phyloP scores from a whole-genome alignment of 2,113 vertebrate genomes.

The Silurus meridionalis region DNA sequence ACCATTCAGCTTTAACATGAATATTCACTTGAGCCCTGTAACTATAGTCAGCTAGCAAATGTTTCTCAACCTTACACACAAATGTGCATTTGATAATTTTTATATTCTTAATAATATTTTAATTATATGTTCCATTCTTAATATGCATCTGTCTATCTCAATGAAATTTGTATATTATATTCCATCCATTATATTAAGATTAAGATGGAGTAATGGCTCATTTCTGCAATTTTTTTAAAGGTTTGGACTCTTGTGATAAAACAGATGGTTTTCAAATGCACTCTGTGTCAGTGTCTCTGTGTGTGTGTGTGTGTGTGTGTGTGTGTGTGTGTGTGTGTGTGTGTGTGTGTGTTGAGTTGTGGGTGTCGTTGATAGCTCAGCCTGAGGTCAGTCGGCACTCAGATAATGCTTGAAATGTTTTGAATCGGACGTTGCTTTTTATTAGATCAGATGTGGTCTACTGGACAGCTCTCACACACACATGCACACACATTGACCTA shows the following conservation, averaged over 20 bases:
- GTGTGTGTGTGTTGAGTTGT: background rate
- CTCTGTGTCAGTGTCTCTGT: background rate
- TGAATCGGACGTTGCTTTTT: conserved; percentile 26
- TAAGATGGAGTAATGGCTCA: background rate
- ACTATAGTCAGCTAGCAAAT: background rate
- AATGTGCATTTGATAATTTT: no score
- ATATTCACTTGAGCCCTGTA: background rate
- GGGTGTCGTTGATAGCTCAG: background rate
- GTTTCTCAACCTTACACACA: background rate
- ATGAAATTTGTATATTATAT: background rate
- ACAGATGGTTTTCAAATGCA: background rate
- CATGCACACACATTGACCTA: background rate
- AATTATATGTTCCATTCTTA: background rate
- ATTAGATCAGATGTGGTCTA: conserved; percentile 46
- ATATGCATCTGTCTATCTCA: background rate
- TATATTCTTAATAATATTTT: background rate
- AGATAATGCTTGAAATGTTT: conserved; percentile 27
- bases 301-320: background rate
- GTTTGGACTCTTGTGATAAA: background rate
- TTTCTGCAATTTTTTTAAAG: background rate
- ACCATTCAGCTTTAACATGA: background rate
- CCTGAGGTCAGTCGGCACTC: conserved; percentile 15
- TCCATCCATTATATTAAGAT: background rate
- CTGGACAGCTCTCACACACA: conserved; percentile 17
- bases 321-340: background rate